Conservation (phyloP, 2,797 vertebrate genomes). For the Momotus momota region DNA sequence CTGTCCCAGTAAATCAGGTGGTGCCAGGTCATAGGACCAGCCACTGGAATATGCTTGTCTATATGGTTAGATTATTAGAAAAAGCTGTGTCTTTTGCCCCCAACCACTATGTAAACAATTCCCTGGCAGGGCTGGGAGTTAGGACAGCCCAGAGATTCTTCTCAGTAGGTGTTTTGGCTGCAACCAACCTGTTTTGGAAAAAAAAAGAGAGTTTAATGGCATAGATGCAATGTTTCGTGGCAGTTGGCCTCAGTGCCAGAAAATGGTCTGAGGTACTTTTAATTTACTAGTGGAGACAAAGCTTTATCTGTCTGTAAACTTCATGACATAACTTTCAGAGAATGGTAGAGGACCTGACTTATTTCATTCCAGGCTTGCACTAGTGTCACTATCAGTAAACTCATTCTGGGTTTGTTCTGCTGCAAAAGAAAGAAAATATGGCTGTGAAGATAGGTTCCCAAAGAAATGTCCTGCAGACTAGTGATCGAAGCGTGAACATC, state of each 20-base stretch:
- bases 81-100: background rate
- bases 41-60: background rate
- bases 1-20: background rate
- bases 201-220: background rate
- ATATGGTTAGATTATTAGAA: background rate
- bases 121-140: background rate
- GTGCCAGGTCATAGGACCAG: background rate
- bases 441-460: background rate
- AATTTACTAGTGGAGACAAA: background rate
- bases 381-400: background rate
- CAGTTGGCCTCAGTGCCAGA: background rate
- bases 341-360: background rate
- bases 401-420: background rate
- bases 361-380: background rate
- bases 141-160: background rate
- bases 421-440: background rate
- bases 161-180: background rate
- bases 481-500: background rate
- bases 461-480: background rate
- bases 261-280: background rate
- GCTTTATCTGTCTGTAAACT: background rate
- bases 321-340: background rate
- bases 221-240: background rate
- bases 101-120: background rate
- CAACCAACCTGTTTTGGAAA: background rate